Conservation (phyloP, 2,113 vertebrate genomes). For the Hydrochoerus hydrochaeris region DNA sequence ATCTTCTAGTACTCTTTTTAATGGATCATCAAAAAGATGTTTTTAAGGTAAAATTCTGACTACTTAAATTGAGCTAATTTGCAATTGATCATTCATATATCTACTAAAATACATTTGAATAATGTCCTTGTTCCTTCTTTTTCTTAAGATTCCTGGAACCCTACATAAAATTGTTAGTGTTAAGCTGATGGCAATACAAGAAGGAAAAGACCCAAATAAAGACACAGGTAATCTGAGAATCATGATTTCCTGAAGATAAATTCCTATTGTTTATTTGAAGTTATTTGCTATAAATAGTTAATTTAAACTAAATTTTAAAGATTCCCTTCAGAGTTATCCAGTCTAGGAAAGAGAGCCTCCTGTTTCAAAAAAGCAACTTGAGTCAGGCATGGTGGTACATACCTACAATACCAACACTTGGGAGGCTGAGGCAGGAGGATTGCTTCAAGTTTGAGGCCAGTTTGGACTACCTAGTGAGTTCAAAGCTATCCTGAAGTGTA, state of each 20-base stretch:
- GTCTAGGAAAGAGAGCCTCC: neutral
- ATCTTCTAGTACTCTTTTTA: conserved; percentile 96
- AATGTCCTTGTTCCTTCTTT: neutral
- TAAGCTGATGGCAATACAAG: conserved; percentile 91
- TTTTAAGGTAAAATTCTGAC: conserved; percentile 91
- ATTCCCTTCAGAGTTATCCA: neutral
- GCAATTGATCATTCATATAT: neutral
- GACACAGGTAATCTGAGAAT: conserved; percentile 88
- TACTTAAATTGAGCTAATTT: neutral
- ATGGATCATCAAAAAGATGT: conserved; percentile 96
- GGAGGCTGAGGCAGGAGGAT: neutral
- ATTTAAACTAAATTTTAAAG: conserved; percentile 32
- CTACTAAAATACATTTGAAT: conserved; percentile 48
- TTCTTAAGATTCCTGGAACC: conserved; percentile 90
- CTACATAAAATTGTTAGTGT: conserved; percentile 97
- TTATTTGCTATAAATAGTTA: neutral
- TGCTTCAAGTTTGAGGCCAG: neutral
- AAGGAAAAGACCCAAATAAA: conserved; percentile 90
- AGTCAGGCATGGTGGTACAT: no score
- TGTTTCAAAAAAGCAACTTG: neutral
- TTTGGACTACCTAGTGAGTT: neutral
- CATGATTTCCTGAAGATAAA: conserved; percentile 31
- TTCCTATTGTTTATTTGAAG: conserved; percentile 35
- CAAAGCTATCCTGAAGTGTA: neutral
- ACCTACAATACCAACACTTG: neutral